phyloP scores from a whole-genome alignment of 1,140 invertebrate species.

The Magallana ariakensis region DNA sequence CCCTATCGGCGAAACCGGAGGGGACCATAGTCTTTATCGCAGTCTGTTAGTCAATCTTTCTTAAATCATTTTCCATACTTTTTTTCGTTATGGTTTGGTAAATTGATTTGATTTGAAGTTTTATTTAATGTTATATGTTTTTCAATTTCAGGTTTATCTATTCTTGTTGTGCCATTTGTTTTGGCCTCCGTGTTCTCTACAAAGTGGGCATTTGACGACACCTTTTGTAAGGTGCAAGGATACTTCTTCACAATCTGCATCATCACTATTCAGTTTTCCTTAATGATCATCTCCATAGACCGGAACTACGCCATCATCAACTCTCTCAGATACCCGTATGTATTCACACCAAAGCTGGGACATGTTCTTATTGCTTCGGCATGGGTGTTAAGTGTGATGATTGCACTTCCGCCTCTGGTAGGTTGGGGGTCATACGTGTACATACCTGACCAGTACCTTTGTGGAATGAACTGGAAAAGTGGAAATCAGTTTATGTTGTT shows the following conservation, averaged over 20 bases:
- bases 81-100: no score
- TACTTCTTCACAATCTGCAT: conserved; percentile 65
- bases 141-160: conserved; percentile 62
- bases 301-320: conserved; percentile 72
- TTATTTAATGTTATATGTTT: not conserved
- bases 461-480: conserved; percentile 57
- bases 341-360: conserved; percentile 67
- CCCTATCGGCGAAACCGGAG: no score
- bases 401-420: conserved; percentile 65
- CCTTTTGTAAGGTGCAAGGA: conserved; percentile 67
- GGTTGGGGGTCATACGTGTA: conserved; percentile 60
- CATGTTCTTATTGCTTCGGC: conserved; percentile 58
- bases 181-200: conserved; percentile 60
- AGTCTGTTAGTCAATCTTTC: no score
- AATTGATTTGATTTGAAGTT: no score
- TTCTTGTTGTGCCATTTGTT: conserved; percentile 66
- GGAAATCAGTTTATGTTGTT: conserved; percentile 50
- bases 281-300: conserved; percentile 68
- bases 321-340: conserved; percentile 69
- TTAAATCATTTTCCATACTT: no score
- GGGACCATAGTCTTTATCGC: no score
- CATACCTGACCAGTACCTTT: conserved; percentile 59
- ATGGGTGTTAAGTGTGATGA: conserved; percentile 60
- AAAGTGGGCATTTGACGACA: conserved; percentile 59
- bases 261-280: conserved; percentile 60